A percentile compares a stretch with the other conserved stretches of the same genome.
These are phyloP conservation scores for Limenitis camilla DNA, from an alignment of 2,888 invertebrate species.

Conservation along the genomic window DNA sequence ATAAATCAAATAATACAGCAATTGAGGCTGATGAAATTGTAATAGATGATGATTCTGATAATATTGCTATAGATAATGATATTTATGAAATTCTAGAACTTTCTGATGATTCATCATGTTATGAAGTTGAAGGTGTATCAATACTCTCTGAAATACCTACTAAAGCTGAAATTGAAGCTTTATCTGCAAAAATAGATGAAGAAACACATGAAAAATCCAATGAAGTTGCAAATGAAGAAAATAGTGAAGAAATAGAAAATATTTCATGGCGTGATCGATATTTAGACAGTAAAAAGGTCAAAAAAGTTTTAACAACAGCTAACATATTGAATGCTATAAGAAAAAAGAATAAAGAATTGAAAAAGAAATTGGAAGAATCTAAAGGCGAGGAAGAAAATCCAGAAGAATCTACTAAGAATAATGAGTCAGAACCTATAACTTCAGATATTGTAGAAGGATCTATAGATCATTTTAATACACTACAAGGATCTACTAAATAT, in stretches of 20 bases:
- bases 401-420: constrained; percentile 27
- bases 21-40: no score
- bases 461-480: constrained; percentile 71
- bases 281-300: constrained; percentile 75
- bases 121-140: constrained; percentile 49
- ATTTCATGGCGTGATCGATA: constrained; percentile 76
- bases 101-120: constrained; percentile 57
- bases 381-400: constrained; percentile 27
- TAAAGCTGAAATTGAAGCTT: constrained; percentile 56
- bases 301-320: constrained; percentile 63
- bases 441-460: constrained; percentile 56
- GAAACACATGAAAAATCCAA: constrained; percentile 48
- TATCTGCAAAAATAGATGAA: constrained; percentile 64
- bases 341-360: constrained; percentile 71
- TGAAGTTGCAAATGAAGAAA: constrained; percentile 41
- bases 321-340: constrained; percentile 75
- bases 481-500: constrained; percentile 53
- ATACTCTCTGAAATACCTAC: constrained; percentile 64
- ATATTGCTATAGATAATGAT: constrained; percentile 29
- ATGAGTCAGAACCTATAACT: constrained; percentile 15
- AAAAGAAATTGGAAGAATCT: constrained; percentile 50
- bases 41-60: neutral
- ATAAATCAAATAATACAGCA: neutral
- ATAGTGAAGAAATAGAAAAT: constrained; percentile 25
- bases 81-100: constrained; percentile 54